Evolutionary conservation across 2,888 invertebrate genomes (phyloP), one percentile per base, ranked within the genome.

Genomic region (Drosophila peninsularis): DNA sequence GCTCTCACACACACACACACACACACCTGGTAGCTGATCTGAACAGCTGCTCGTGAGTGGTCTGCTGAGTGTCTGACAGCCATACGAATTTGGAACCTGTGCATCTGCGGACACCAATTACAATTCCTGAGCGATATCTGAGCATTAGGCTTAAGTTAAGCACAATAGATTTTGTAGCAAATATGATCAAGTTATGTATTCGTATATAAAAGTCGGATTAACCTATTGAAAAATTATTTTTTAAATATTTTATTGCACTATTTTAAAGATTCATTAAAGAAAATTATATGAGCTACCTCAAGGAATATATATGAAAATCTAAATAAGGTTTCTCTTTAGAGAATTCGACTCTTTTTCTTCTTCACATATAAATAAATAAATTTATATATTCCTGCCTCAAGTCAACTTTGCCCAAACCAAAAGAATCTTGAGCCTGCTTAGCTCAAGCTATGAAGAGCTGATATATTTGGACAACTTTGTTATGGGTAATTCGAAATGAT

Each of bases 21-120:
- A 62, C 34, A 71, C 77, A 75, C 54, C 57, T 69, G 63, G 57
- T 57, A 47, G 24, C 24, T 41, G 62, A n/a, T 9, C 14, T 24
- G 21, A 50, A 32, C 75, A 77, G 53, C 75, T 78, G 78, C 73
- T 41, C 13, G 17, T 54, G 24, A 30, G 13, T 56, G 49, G 37
- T 32, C 14, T n/a, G 19, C 47, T 36, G 2, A 39, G 32, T 21
- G 9, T 27, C 37, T 19, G 3, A 11, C 21, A 58, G 39, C n/a
- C 17, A 53, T n/a, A n/a, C n/a, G 37, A 9, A 7, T 21, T 19
- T 42, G 7, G 30, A 44, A 36, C 34, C 67, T 56, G 49, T 21
- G 57, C 37, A 57, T 56, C 49, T 37, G 32, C 57, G 49, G 30
- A 5, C 30, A 5, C 11, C 39, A 55, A 4, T 1, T 21, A 7